phyloP scores from a whole-genome alignment of 2,888 invertebrate species.

The Nematopogon swammerdamellus region DNA sequence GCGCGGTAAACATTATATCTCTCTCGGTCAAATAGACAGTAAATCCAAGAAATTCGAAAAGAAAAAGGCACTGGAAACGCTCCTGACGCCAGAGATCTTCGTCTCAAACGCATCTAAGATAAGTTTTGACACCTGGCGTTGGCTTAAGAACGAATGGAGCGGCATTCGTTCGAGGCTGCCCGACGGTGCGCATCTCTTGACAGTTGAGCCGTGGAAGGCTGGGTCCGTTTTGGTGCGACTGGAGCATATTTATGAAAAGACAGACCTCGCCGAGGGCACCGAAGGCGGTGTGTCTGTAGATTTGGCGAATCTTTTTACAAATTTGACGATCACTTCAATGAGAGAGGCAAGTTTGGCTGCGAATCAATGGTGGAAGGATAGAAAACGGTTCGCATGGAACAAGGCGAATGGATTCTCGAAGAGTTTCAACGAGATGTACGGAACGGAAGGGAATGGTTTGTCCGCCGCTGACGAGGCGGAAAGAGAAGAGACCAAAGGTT shows the following conservation, averaged over 20 bases:
- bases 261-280: constrained; percentile 51
- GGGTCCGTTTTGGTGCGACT: constrained; percentile 65
- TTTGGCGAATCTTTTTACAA: constrained; percentile 55
- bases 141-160: constrained; percentile 21
- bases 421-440: constrained; percentile 21
- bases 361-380: constrained; percentile 60
- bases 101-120: constrained; percentile 9
- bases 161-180: constrained; percentile 59
- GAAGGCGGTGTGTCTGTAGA: constrained; percentile 55
- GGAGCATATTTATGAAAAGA: constrained; percentile 70
- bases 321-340: constrained; percentile 49
- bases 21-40: constrained; percentile 24
- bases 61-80: constrained; percentile 32
- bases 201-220: constrained; percentile 73
- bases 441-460: constrained; percentile 20
- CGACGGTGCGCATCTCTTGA: constrained; percentile 69
- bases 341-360: constrained; percentile 70
- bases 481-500: constrained; percentile 15
- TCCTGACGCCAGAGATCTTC: constrained; percentile 21
- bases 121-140: neutral
- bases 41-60: constrained; percentile 33
- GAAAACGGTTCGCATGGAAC: constrained; percentile 52
- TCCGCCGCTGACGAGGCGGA: constrained; percentile 2
- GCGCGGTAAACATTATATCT: constrained; percentile 29
- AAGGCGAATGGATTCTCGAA: constrained; percentile 21